Conservation (phyloP, 2,888 invertebrate species). For the Tanytarsus gracilentus region DNA sequence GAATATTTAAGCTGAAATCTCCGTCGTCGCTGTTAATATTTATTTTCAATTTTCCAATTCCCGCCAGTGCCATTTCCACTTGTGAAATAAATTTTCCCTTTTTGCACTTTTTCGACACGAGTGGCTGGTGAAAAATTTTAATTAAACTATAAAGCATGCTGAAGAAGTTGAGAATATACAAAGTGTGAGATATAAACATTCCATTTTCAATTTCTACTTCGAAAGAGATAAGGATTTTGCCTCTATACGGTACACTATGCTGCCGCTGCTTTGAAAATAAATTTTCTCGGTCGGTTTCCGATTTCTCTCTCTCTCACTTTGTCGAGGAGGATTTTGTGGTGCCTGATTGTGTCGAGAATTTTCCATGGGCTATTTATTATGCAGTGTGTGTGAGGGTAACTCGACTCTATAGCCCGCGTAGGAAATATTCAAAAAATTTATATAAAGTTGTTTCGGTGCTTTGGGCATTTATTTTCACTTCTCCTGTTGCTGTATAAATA, state of each 20-base stretch:
- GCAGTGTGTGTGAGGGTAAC: background rate
- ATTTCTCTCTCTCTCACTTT: too few species aligned
- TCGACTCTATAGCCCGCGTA: background rate
- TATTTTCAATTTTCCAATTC: constrained; percentile 19
- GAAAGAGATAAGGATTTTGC: constrained; percentile 10
- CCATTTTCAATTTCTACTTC: constrained; percentile 23
- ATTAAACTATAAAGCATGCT: constrained; percentile 25
- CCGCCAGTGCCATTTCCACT: constrained; percentile 3
- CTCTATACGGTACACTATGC: background rate
- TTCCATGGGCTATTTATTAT: background rate
- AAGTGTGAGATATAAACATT: constrained; percentile 23
- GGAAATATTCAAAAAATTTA: constrained; percentile 14
- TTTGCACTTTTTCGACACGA: constrained; percentile 4
- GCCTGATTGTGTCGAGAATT: background rate
- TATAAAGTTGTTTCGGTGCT: constrained; percentile 25
- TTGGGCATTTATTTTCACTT: constrained; percentile 22
- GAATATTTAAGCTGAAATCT: background rate
- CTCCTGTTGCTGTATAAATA: constrained; percentile 16
- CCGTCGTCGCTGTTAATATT: constrained; percentile 7
- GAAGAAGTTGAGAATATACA: background rate
- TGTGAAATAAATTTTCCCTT: constrained; percentile 5
- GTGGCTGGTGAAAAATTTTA: constrained; percentile 20
- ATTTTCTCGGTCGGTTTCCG: constrained; percentile 23
- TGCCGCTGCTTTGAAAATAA: constrained; percentile 11
- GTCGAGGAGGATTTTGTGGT: background rate